Conservation (phyloP, 2,113 vertebrate species). For the Coptodon bakossiorum region DNA sequence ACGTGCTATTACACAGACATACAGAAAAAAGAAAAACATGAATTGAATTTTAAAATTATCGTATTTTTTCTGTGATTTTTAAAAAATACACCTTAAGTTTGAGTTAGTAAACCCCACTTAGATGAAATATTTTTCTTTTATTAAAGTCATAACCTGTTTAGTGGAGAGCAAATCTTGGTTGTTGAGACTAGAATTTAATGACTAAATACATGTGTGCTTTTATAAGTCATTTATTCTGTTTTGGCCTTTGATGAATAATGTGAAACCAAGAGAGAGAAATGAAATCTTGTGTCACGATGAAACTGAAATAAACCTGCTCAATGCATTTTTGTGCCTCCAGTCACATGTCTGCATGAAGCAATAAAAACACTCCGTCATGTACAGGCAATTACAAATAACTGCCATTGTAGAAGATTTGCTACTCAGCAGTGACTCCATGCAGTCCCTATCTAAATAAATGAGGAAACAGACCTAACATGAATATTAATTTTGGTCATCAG, state of each 20-base stretch:
- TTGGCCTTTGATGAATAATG: neutral
- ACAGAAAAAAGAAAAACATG: neutral
- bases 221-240: neutral
- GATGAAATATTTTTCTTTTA: neutral
- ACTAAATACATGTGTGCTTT: neutral
- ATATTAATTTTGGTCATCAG: neutral
- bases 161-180: neutral
- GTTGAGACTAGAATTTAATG: neutral
- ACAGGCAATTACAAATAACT: neutral
- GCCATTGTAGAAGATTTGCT: neutral
- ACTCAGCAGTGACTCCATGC: neutral
- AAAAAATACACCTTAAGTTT: rapidly evolving
- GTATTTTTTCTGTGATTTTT: neutral
- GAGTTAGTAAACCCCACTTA: neutral
- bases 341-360: neutral
- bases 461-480: neutral
- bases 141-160: neutral
- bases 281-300: neutral
- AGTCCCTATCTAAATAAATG: neutral
- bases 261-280: neutral
- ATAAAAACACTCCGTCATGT: neutral
- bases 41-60: neutral
- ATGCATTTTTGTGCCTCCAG: neutral
- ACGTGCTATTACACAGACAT: neutral
- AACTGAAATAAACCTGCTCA: neutral